These are phyloP conservation scores for Drosophila sturtevanti DNA, from an alignment of 1,140 invertebrate genomes.

Conservation along the genomic window DNA sequence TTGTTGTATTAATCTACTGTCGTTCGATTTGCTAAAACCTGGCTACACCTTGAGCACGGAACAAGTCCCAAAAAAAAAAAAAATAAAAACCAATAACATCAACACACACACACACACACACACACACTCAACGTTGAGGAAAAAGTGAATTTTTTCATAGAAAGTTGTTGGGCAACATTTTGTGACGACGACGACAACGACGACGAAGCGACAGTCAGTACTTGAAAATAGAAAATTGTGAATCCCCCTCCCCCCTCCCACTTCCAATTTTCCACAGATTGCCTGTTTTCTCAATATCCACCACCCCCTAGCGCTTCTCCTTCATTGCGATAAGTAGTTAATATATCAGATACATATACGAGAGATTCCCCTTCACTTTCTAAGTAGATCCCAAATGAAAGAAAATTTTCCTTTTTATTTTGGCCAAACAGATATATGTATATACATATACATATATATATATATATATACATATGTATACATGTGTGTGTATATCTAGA, in stretches of 20 bases:
- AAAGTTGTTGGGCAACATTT: constrained; percentile 80
- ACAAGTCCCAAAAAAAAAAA: constrained; percentile 11
- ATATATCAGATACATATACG: no score
- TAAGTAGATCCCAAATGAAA: constrained; percentile 1
- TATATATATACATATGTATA: background rate
- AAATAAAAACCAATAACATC: constrained; percentile 19
- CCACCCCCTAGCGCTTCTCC: no score
- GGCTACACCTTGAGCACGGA: constrained; percentile 30
- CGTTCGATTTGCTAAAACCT: constrained; percentile 66
- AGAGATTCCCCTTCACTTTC: constrained; percentile 4
- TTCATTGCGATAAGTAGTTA: no score
- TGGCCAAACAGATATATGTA: background rate
- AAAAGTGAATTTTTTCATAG: constrained; percentile 81
- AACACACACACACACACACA: constrained; percentile 20
- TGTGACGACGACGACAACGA: constrained; percentile 38
- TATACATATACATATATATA: no score
- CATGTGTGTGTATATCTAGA: background rate
- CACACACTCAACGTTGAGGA: constrained; percentile 37
- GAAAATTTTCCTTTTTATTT: constrained; percentile 3
- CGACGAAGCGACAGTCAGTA: constrained; percentile 49
- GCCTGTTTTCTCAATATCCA: no score
- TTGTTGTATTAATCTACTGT: constrained; percentile 63
- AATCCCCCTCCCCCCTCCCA: background rate
- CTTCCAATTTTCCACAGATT: no score
- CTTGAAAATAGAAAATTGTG: constrained; percentile 76